Conservation (phyloP, 1,140 invertebrate species). For the Hirudo medicinalis region DNA sequence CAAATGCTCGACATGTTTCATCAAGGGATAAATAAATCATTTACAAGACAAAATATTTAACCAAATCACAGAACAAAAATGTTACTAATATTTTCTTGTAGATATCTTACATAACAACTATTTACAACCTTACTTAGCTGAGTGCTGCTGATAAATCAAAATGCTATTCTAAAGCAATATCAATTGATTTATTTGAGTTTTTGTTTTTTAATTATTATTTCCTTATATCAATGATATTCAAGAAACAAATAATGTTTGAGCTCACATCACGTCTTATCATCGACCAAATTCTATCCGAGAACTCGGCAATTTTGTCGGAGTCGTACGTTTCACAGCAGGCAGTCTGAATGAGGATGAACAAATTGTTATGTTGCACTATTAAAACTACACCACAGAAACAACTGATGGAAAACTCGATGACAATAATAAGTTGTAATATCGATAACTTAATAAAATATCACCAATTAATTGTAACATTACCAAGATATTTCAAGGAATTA, state of each 20-base stretch:
- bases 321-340: not conserved
- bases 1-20: no score
- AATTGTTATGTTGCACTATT: not conserved
- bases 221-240: not conserved
- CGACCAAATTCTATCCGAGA: not conserved
- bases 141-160: no score
- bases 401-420: not conserved
- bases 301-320: not conserved
- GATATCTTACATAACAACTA: no score
- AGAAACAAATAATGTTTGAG: not conserved
- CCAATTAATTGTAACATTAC: no score
- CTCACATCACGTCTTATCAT: not conserved
- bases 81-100: no score
- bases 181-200: no score
- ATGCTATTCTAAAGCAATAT: no score
- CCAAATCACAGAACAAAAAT: no score
- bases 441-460: not conserved
- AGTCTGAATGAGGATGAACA: not conserved
- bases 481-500: no score
- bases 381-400: not conserved
- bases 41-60: no score
- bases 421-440: not conserved
- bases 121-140: no score
- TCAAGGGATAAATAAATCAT: no score
- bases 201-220: not conserved